Evolutionary conservation across 2,113 vertebrate genomes (phyloP).

Genomic region (Ailuropoda melanoleuca): DNA sequence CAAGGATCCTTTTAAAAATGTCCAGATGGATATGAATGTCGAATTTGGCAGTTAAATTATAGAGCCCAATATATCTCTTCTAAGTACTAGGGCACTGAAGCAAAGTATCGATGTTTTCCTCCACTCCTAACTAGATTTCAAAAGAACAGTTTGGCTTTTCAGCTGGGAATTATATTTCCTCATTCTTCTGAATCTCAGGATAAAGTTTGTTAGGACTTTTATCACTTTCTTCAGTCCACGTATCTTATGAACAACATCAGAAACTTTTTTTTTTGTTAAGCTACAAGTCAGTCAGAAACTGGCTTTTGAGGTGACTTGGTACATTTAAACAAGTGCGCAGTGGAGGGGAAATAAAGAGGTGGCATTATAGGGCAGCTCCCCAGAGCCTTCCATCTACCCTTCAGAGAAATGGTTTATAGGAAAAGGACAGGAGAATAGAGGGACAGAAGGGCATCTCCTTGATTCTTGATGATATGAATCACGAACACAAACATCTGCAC

Average conservation of each 20-base stretch:
- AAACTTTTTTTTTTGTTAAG: not conserved
- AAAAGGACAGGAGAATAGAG: conserved; percentile 55
- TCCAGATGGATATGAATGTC: conserved; percentile 79
- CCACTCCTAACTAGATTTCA: conserved; percentile 46
- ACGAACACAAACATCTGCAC: not conserved
- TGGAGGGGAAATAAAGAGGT: not conserved
- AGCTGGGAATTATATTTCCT: conserved; percentile 26
- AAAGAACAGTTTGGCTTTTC: conserved; percentile 46
- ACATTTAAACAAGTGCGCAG: not conserved
- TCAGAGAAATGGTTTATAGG: conserved; percentile 56
- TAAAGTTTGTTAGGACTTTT: conserved; percentile 31
- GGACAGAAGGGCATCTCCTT: not conserved
- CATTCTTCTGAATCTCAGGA: not conserved
- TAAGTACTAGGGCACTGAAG: conserved; percentile 47
- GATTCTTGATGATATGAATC: conserved; percentile 40
- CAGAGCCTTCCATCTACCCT: conserved; percentile 56
- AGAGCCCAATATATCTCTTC: conserved; percentile 62
- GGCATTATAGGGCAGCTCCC: not conserved
- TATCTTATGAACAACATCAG: not conserved
- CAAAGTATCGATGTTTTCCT: conserved; percentile 2
- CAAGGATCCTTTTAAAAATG: conserved; percentile 71
- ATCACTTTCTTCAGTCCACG: conserved; percentile 11
- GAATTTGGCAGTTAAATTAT: conserved; percentile 69
- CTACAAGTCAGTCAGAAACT: conserved; percentile 13
- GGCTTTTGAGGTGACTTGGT: not conserved